Evolutionary conservation across 2,113 vertebrate species (phyloP), one percentile per base, ranked within the genome.

Genomic region (Corvus moneduloides): DNA sequence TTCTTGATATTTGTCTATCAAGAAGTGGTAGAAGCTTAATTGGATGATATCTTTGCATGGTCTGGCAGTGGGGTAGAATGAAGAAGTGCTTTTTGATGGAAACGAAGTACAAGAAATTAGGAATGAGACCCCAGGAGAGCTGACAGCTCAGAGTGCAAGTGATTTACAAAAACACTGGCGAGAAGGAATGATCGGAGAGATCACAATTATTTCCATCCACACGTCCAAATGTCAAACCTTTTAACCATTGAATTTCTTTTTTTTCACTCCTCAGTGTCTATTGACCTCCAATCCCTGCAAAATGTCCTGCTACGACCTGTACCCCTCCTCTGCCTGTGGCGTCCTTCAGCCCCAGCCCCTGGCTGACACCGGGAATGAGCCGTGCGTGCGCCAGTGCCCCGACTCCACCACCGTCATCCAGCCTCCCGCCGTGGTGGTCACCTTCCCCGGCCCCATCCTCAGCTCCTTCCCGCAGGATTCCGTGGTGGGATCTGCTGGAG

Each of bases 381-480:
- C 74, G 0, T 94, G 94, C 0, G 52, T 92, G 3, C 67, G 62
- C 0, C 92, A 92, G 89, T 91, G 88, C 66, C 84, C 94, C 2
- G 91, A 89, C 51, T 64, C 94, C 19, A 78, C 75, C 59, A 41
- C 75, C 30, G 37, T 43, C 7, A 95, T 96, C 75, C 95, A 96
- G 52, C 95, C 92, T 0, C 92, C 94, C 1, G 22, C 95, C 0
- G 86, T 96, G 0, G 66, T 95, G 0, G 21, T 96, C 84, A 96
- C 95, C 72, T 61, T 95, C 67, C 95, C 95, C 0, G 95, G 95
- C 5, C 92, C 95, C 92, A 95, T 96, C 84, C 94, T 95, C 75
- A 96, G 92, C 92, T 95, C 94, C 79, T 96, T 89, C 92, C 95
- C 94, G 2, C 95, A 95, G 89, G 94, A 95, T 52, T 88, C 95